Percentiles rank a stretch among this genome's conserved stretches.
These are phyloP conservation scores for Dysidea cf. avara DNA, from an alignment of 37 sponge, comb jelly and placozoan genomes.

Conservation along the genomic window DNA sequence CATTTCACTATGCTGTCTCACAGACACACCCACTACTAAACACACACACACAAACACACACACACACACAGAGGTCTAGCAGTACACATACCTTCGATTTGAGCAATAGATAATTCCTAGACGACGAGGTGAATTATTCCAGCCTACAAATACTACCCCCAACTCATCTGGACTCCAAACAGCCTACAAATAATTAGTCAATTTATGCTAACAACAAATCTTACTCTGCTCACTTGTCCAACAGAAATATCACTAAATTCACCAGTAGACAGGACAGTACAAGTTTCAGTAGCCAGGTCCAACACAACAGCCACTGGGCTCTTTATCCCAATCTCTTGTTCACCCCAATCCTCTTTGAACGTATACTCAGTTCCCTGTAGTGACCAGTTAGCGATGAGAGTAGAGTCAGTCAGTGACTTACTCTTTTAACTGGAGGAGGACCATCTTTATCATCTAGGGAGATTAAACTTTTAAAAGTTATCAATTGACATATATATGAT, in stretches of 20 bases:
- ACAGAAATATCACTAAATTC: constrained; percentile 60
- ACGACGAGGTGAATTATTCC: constrained; percentile 68
- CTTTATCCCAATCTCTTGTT: constrained; percentile 61
- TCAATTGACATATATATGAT: neutral
- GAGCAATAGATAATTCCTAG: constrained; percentile 77
- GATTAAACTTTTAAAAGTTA: neutral
- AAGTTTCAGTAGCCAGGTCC: constrained; percentile 53
- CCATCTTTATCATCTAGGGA: constrained; percentile 2
- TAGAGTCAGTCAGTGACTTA: neutral
- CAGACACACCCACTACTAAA: too few relatives aligned
- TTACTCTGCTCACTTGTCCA: constrained; percentile 10
- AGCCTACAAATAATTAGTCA: neutral
- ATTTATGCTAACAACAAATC: neutral
- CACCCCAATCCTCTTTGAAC: constrained; percentile 82
- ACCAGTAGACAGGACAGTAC: constrained; percentile 19
- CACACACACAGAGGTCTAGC: neutral
- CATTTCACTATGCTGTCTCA: too few relatives aligned
- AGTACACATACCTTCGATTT: constrained; percentile 54
- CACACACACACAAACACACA: too few relatives aligned
- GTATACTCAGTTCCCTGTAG: constrained; percentile 72
- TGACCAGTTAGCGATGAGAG: neutral
- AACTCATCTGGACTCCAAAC: constrained; percentile 1
- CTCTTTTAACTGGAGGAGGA: neutral
- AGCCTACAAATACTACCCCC: constrained; percentile 81
- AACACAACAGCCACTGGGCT: constrained; percentile 75